Percentiles rank a stretch among this genome's conserved stretches.
These are phyloP conservation scores for Chrysopa pallens DNA, from an alignment of 1,140 invertebrate species.

Conservation along the genomic window DNA sequence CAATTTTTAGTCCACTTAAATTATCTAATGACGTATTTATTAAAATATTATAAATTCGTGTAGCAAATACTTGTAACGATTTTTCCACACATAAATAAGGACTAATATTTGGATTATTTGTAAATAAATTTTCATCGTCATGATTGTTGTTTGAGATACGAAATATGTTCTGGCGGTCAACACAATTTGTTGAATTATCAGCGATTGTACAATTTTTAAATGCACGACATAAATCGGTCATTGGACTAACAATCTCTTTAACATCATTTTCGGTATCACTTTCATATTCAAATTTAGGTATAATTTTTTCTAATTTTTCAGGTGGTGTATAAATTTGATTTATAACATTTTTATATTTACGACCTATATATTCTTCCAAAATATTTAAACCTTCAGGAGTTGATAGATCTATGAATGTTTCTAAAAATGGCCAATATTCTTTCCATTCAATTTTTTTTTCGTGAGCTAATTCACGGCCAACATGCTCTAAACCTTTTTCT, in stretches of 20 bases:
- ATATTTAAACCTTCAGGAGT: constrained; percentile 46
- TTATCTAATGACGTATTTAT: constrained; percentile 16
- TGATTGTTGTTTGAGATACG: not conserved
- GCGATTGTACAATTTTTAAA: constrained; percentile 29
- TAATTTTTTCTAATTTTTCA: constrained; percentile 7
- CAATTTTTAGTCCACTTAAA: constrained; percentile 29
- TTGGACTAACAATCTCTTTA: constrained; percentile 23
- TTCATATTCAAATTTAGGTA: constrained; percentile 12
- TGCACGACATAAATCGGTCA: constrained; percentile 32
- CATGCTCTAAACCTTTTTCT: constrained; percentile 49
- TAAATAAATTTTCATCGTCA: not conserved
- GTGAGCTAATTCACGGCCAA: constrained; percentile 60
- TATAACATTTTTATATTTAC: constrained; percentile 11
- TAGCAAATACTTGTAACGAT: constrained; percentile 45
- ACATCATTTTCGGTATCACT: constrained; percentile 12
- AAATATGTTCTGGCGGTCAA: no score
- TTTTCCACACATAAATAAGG: constrained; percentile 42
- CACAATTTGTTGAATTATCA: constrained; percentile 14
- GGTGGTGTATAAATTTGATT: constrained; percentile 6
- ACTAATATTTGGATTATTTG: constrained; percentile 11
- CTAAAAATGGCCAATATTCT: constrained; percentile 81
- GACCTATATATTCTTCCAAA: constrained; percentile 55
- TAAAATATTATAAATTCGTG: constrained; percentile 33
- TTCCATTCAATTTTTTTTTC: constrained; percentile 64
- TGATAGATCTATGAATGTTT: constrained; percentile 56